Base-by-base conservation (phyloP, 2,888 invertebrate species). In the Hypena proboscidalis region DNA sequence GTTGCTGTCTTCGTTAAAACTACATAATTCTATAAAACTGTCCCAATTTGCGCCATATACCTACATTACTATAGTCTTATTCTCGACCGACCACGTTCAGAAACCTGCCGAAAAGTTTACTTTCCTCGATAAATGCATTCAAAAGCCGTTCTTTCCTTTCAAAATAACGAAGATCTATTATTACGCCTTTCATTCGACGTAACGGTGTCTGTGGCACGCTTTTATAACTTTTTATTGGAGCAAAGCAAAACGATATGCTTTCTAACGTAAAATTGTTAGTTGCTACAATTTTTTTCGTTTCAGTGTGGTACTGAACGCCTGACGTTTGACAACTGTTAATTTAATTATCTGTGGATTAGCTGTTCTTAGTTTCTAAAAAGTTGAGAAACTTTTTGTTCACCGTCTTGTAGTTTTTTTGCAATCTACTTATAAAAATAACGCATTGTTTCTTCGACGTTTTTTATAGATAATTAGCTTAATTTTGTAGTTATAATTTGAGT, bases 171-270 rank as follows among this genome's bases (percentile, higher is more conserved):
- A 49, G 50, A 63, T 55, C 51, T 58, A 53, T 64, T 55, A 62
- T 63, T 55, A 67, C 61, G 50, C 54, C 59, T 63, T 73, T 71
- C 70, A 62, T 64, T 60, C 53, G 30, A 70, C 68, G 58, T 77
- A 74, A 79, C 77, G 73, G 77, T 70, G 62, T 56, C 58, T 65
- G 60, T 72, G 67, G 70, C 69, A 70, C 77, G 76, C 71, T 75
- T 74, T 76, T 74, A 63, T 61, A 56, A 67, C 62, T 79, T 84
- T 82, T 85, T 83, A 85, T 76, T 85, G 74, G 81, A 83, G 85
- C 85, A 83, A 70, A 72, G 70, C 83, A 74, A 76, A 81, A 60
- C 70, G 72, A 74, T 79, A 80, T 84, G 83, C 85, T 85, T 87
- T 87, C 85, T 85, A 83, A 76, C 69, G 58, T 61, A 62, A 61